phyloP scores from a whole-genome alignment of 2,113 vertebrate species.

The Dipodomys stephensi region DNA sequence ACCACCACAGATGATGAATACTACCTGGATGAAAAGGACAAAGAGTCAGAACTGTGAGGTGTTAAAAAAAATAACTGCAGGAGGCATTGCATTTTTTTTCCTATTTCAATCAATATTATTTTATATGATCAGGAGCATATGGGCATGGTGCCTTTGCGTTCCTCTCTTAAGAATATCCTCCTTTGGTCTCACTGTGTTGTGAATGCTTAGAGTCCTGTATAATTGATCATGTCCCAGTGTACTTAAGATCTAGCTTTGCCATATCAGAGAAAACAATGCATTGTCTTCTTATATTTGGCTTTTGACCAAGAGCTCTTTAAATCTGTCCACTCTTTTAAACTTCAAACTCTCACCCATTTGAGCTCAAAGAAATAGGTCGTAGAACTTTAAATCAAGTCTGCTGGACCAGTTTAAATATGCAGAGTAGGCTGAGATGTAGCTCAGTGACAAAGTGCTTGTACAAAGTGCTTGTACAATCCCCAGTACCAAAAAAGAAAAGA shows the following conservation, averaged over 20 bases:
- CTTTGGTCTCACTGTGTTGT: too few species aligned
- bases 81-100: neutral
- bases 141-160: too few species aligned
- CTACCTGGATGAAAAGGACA: constrained; percentile 92
- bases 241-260: too few species aligned
- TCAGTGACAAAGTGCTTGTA: too few species aligned
- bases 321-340: neutral
- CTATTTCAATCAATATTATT: neutral
- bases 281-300: neutral
- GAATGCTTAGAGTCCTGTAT: too few species aligned
- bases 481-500: too few species aligned
- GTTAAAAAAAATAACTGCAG: neutral
- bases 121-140: too few species aligned
- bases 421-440: too few species aligned
- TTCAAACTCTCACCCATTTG: neutral
- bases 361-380: neutral
- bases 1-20: constrained; percentile 98
- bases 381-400: constrained; percentile 46
- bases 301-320: constrained; percentile 44
- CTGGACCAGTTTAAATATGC: neutral
- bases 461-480: too few species aligned
- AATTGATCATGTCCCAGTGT: too few species aligned
- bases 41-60: constrained; percentile 90
- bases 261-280: neutral
- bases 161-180: too few species aligned